Evolutionary conservation across 2,113 vertebrate species (phyloP).

Genomic region (Echinops telfairi): DNA sequence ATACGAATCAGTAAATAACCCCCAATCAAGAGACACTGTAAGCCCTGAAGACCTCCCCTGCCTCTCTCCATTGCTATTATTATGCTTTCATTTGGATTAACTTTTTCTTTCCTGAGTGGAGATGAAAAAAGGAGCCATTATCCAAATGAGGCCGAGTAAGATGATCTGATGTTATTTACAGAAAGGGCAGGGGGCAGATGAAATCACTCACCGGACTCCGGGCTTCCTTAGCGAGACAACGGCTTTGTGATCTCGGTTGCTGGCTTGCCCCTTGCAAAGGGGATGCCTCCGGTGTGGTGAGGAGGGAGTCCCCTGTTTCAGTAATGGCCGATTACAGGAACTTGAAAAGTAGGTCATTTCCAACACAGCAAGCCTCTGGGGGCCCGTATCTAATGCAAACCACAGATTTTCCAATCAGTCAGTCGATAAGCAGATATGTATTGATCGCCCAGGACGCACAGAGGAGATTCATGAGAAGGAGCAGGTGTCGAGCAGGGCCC

Average conservation of each 20-base stretch:
- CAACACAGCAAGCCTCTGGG: constrained; percentile 85
- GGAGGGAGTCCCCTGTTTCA: constrained; percentile 79
- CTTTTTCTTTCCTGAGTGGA: constrained; percentile 71
- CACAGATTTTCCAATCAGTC: constrained; percentile 85
- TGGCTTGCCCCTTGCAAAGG: constrained; percentile 64
- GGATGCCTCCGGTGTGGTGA: constrained; percentile 44
- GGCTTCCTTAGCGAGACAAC: background rate
- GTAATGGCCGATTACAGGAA: constrained; percentile 87
- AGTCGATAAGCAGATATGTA: constrained; percentile 56
- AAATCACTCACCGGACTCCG: constrained; percentile 67
- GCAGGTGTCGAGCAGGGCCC: background rate
- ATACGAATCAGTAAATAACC: constrained; percentile 73
- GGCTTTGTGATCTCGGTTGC: constrained; percentile 3
- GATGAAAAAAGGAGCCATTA: constrained; percentile 87
- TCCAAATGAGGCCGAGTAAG: constrained; percentile 89
- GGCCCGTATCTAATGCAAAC: constrained; percentile 93
- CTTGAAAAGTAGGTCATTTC: constrained; percentile 87
- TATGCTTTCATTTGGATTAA: constrained; percentile 76
- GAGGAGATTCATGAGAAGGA: background rate
- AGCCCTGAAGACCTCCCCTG: constrained; percentile 49
- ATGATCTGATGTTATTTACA: constrained; percentile 93
- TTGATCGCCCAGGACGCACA: constrained; percentile 65
- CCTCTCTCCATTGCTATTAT: background rate
- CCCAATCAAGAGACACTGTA: constrained; percentile 75
- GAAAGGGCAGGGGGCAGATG: constrained; percentile 79